These are phyloP conservation scores for Orius laevigatus DNA, from an alignment of 1,140 invertebrate genomes.

Conservation along the genomic window DNA sequence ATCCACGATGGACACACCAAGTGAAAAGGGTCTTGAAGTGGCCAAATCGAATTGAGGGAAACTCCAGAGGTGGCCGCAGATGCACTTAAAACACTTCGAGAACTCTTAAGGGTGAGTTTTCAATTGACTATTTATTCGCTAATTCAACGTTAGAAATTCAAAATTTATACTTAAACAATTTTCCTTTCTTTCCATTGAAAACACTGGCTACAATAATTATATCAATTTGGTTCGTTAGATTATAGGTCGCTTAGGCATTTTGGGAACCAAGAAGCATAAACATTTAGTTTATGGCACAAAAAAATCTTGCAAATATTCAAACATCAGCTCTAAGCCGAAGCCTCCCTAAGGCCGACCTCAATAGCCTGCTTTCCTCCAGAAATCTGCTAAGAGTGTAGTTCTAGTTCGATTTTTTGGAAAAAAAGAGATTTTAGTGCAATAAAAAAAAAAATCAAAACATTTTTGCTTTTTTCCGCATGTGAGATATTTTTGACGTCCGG, in stretches of 20 bases:
- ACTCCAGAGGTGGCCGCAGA: conserved; percentile 27
- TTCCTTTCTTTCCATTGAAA: background rate
- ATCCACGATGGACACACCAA: conserved; percentile 1
- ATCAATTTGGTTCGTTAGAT: background rate
- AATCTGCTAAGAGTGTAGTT: no score
- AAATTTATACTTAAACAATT: background rate
- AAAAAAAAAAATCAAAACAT: no score
- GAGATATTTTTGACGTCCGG: background rate
- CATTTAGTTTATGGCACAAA: no score
- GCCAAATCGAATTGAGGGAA: conserved; percentile 29
- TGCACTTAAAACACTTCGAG: conserved; percentile 24
- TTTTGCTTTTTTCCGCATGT: no score
- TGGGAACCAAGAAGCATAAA: no score
- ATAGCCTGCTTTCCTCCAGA: no score
- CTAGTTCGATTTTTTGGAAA: no score
- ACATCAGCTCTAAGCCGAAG: no score
- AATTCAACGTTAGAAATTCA: background rate
- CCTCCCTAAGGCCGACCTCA: no score
- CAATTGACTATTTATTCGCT: background rate
- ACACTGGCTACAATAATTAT: background rate
- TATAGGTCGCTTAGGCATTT: no score
- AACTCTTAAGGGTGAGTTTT: conserved; percentile 28
- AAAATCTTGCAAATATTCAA: no score
- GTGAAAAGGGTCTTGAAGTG: conserved; percentile 20
- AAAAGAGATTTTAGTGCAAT: no score